Evolutionary conservation across 1,140 invertebrate genomes (phyloP).

Genomic region (Dinoponera quadriceps): DNA sequence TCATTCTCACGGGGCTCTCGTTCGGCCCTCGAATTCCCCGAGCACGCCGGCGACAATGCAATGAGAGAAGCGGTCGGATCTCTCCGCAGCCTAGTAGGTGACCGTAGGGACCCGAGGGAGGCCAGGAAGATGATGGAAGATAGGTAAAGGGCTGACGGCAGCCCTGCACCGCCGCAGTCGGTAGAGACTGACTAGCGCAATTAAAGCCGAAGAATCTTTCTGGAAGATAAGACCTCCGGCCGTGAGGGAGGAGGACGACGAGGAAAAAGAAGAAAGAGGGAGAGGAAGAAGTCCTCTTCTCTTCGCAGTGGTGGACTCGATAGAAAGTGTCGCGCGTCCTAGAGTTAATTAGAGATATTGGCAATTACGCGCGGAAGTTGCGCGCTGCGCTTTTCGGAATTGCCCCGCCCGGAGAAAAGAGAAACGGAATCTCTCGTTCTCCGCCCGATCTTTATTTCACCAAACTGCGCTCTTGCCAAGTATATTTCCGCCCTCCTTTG

Average conservation of each 20-base stretch:
- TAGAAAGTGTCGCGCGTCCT: conserved; percentile 74
- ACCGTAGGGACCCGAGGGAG: conserved; percentile 50
- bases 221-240: conserved; percentile 67
- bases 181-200: conserved; percentile 74
- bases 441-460: not conserved
- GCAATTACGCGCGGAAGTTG: conserved; percentile 69
- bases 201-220: conserved; percentile 76
- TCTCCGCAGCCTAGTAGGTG: conserved; percentile 30
- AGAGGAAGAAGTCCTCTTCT: conserved; percentile 18
- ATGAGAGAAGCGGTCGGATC: conserved; percentile 4
- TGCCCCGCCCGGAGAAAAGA: not conserved
- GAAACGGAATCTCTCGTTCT: not conserved
- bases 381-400: conserved; percentile 8
- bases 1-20: conserved; percentile 41
- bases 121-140: conserved; percentile 63
- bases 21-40: conserved; percentile 37
- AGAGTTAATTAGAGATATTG: conserved; percentile 80
- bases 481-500: conserved; percentile 7
- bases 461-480: not conserved
- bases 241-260: conserved; percentile 13
- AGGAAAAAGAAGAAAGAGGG: conserved; percentile 26
- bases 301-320: conserved; percentile 60
- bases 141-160: conserved; percentile 70
- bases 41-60: conserved; percentile 44
- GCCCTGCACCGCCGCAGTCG: conserved; percentile 44